phyloP scores from a whole-genome alignment of 37 sponge, comb jelly and placozoan species.

The Eunapius fragilis region DNA sequence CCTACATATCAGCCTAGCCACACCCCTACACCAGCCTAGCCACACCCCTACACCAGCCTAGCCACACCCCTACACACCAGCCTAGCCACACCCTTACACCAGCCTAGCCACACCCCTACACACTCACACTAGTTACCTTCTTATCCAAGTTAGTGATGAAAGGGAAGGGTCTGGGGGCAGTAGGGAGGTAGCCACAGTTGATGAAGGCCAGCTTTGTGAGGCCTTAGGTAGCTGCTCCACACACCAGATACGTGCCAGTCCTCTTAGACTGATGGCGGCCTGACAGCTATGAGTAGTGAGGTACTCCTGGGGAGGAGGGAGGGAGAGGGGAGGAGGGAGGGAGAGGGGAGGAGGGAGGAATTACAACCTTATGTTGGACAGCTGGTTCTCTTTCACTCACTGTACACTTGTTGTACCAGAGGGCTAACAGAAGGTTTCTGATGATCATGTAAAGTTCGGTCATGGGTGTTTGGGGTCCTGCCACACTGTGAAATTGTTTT shows the following conservation, averaged over 20 bases:
- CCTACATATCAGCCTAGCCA: too few relatives aligned
- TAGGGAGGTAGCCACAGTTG: slow-evolving; percentile 68
- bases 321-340: neutral
- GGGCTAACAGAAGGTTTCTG: slow-evolving; percentile 80
- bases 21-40: too few relatives aligned
- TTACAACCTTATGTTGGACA: too few relatives aligned
- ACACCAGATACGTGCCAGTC: slow-evolving; percentile 69
- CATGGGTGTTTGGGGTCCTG: slow-evolving; percentile 1
- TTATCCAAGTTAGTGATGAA: neutral
- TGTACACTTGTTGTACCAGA: slow-evolving; percentile 84
- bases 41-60: too few relatives aligned
- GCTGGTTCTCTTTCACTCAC: slow-evolving; percentile 2
- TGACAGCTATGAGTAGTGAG: slow-evolving; percentile 53
- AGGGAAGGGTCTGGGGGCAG: slow-evolving; percentile 49
- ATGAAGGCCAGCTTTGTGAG: slow-evolving; percentile 75
- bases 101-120: too few relatives aligned
- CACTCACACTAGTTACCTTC: neutral
- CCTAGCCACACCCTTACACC: too few relatives aligned
- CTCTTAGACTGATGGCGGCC: slow-evolving; percentile 40
- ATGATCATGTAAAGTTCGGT: slow-evolving; percentile 77
- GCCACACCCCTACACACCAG: too few relatives aligned
- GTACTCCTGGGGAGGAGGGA: slow-evolving; percentile 39
- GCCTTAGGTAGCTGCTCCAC: slow-evolving; percentile 28
- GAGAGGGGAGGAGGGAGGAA: neutral
- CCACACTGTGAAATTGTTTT: neutral